A percentile compares a stretch with the other conserved stretches of the same genome.
These are phyloP conservation scores for Dendrolimus pini DNA, from an alignment of 2,888 invertebrate genomes.

Conservation along the genomic window DNA sequence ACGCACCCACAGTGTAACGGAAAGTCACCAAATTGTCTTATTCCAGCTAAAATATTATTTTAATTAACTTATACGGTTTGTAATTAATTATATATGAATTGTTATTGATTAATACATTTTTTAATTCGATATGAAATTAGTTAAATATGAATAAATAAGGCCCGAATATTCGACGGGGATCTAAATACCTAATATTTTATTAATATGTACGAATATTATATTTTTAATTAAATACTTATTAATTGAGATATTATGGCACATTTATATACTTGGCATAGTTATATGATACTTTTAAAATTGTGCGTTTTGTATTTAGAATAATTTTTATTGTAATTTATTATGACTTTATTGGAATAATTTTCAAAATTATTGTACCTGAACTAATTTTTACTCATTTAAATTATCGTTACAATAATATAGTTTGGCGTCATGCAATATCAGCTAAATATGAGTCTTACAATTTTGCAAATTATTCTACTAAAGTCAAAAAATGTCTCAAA, in stretches of 20 bases:
- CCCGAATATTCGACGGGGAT: conserved; percentile 4
- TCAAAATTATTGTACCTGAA: background rate
- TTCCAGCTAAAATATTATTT: conserved; percentile 12
- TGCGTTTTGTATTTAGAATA: conserved; percentile 34
- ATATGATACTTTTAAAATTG: conserved; percentile 19
- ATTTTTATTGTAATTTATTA: conserved; percentile 7
- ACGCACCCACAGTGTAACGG: conserved; percentile 49
- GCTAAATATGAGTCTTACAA: too few relatives aligned
- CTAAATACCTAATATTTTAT: conserved; percentile 3
- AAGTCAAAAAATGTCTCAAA: conserved; percentile 12
- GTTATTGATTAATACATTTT: background rate
- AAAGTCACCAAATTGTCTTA: conserved; percentile 41
- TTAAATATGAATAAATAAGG: conserved; percentile 1
- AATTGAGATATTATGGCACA: conserved; percentile 10
- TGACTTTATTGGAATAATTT: conserved; percentile 7
- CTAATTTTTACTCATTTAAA: too few relatives aligned
- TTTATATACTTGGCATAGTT: conserved; percentile 14
- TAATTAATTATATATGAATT: background rate
- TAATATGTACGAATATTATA: conserved; percentile 1
- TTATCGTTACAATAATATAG: too few relatives aligned
- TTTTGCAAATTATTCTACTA: conserved; percentile 11
- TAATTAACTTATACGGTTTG: background rate
- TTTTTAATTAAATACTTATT: conserved; percentile 7
- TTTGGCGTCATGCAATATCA: too few relatives aligned
- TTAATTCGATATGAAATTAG: background rate